Evolutionary conservation across 1,140 invertebrate genomes (phyloP), one percentile per base, ranked within the genome.

Genomic region (Diprion similis): DNA sequence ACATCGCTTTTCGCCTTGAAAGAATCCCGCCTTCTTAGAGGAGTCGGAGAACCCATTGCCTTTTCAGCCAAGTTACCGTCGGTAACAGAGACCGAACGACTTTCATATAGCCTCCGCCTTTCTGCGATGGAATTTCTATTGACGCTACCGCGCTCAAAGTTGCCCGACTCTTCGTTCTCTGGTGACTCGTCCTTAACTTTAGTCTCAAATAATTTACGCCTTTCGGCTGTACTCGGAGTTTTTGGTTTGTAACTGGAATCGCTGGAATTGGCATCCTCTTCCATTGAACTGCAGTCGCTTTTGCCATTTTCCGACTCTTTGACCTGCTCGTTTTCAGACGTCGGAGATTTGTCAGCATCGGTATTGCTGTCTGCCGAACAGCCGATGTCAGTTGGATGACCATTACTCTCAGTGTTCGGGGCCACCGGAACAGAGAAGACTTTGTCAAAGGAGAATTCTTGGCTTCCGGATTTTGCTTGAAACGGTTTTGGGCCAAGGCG

Each of bases 401-500:
- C 81, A 67, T 84, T 86, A n/a, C 79, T 89, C 73, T 84, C 88
- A 72, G 10, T 89, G 18, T 91, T 92, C 0, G 94, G 94, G 0
- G 92, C 93, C 13, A 91, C 83, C 0, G 94, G 94, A 6, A 95
- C 94, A 0, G 92, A 93, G 81, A 95, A 95, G 6, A 95, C 93
- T 81, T 94, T 94, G 81, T 94, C 93, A 76, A 95, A 95, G 0
- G 92, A 93, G 79, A 94, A 93, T 75, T 93, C 92, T 73, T 92
- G 92, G 77, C 87, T 92, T 17, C 91, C 90, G 0, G 92, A 91
- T 19, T 93, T 92, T 19, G 93, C 92, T 66, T 94, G 94, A 79
- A 95, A 95, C 11, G 94, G 94, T 82, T 95, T 95, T 19, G 94
- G 94, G 24, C 94, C 94, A 10, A 95, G 89, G 17, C 94, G 91